A percentile compares a stretch with the other conserved stretches of the same genome.
Evolutionary conservation across 2,797 vertebrate genomes (phyloP).

Genomic region (Vireo griseus): DNA sequence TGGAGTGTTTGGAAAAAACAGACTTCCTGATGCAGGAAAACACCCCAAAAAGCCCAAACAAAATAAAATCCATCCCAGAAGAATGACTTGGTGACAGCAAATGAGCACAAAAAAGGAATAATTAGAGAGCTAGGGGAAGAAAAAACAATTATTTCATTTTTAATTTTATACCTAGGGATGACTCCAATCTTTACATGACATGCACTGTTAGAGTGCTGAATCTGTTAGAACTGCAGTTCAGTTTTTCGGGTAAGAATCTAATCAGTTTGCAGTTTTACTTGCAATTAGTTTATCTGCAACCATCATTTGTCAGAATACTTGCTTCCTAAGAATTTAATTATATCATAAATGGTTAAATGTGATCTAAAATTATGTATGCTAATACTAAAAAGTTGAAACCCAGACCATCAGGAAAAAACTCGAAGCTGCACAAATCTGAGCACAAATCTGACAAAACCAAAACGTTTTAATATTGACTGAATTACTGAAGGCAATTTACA

Average conservation of each 20-base stretch:
- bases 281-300: background rate
- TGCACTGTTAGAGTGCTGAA: background rate
- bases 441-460: background rate
- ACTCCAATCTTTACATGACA: background rate
- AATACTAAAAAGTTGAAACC: background rate
- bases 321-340: background rate
- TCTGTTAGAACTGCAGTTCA: background rate
- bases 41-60: background rate
- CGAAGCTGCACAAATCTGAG: background rate
- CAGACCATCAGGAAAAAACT: background rate
- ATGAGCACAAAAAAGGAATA: background rate
- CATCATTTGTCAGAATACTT: background rate
- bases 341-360: background rate
- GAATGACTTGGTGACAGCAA: background rate
- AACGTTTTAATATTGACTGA: background rate
- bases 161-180: background rate
- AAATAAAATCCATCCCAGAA: background rate
- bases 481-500: background rate
- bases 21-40: background rate
- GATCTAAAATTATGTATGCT: background rate
- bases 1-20: background rate
- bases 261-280: background rate
- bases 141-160: background rate
- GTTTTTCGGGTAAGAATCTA: background rate
- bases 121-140: background rate